Evolutionary conservation across 2,888 invertebrate genomes (phyloP).

Genomic region (Pogonocherus hispidulus): DNA sequence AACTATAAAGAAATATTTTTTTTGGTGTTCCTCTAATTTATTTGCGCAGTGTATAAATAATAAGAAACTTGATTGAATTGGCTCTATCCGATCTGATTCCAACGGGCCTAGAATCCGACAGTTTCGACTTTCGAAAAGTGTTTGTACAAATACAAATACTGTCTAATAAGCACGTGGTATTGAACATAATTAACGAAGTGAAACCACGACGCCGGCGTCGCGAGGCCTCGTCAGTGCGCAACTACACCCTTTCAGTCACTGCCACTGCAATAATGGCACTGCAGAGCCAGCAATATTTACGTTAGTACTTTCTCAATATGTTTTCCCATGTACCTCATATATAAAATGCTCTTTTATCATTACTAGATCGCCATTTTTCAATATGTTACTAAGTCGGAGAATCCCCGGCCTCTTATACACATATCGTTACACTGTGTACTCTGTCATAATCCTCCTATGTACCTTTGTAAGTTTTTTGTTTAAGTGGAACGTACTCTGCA

Average conservation of each 20-base stretch:
- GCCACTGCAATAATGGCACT: conserved; percentile 21
- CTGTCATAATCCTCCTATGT: conserved; percentile 62
- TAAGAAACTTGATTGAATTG: too few species aligned
- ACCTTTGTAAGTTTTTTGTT: conserved; percentile 69
- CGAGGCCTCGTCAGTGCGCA: conserved; percentile 24
- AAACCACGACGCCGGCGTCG: conserved; percentile 32
- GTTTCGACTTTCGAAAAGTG: not conserved
- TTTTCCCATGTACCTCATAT: not conserved
- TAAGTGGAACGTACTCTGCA: conserved; percentile 74
- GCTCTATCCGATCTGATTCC: too few species aligned
- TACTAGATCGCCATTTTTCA: conserved; percentile 1
- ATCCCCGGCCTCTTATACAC: conserved; percentile 63
- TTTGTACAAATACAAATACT: not conserved
- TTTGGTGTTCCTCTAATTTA: too few species aligned
- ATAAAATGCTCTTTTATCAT: not conserved
- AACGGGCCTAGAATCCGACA: not conserved
- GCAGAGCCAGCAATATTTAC: conserved; percentile 13
- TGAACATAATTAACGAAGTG: not conserved
- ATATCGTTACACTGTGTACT: conserved; percentile 62
- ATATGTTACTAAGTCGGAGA: conserved; percentile 54
- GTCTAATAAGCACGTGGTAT: not conserved
- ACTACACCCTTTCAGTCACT: conserved; percentile 22
- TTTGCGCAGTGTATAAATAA: too few species aligned
- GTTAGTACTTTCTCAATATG: conserved; percentile 21
- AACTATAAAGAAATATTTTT: too few species aligned